Base-by-base conservation (phyloP, 2,888 invertebrate genomes). In the Erannis defoliaria region DNA sequence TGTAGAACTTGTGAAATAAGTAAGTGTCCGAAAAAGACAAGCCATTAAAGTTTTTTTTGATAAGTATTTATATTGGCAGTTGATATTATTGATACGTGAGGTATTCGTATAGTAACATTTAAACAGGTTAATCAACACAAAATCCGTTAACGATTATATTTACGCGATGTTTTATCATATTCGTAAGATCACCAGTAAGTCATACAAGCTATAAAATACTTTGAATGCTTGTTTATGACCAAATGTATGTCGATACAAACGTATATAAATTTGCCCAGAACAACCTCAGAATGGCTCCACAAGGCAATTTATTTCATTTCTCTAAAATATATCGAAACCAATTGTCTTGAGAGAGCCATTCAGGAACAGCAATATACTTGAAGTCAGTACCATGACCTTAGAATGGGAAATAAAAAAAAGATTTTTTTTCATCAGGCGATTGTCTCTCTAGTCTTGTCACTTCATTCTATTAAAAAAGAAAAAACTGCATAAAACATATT, bases 301-400 rank as follows among this genome's bases (percentile, higher is more conserved):
- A 61, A 67, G 45, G 62, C 64, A 67, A 70, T 72, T 71, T 58
- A 72, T 78, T 76, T 74, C 70, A 75, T 77, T 75, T 75, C 71
- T 76, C 65, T 73, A 73, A 77, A 80, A 80, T 78, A 75, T 76
- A 74, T 75, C 69, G 75, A 76, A 74, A 74, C 74, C 81, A 77
- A 82, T 83, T 81, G 82, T 84, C 80, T 81, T 72, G 74, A 72
- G 76, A 76, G 56, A 56, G 56, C 62, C 48, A 53, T 56, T 62
- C 56, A 62, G 56, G 33, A 55, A 33, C 14, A 46, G 3, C 35
- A 12, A 14, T 45, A 16, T 26, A 56, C 9, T 31, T 14, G n/a
- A 18, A 42, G 54, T 21, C 56, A 56, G 62, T 56, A 53, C 29
- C 14, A n/a, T 10, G 38, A 14, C 35, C 50, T 14, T 14, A 23